These are phyloP conservation scores for Seriola dumerili DNA, from an alignment of 2,113 vertebrate species.

Conservation along the genomic window DNA sequence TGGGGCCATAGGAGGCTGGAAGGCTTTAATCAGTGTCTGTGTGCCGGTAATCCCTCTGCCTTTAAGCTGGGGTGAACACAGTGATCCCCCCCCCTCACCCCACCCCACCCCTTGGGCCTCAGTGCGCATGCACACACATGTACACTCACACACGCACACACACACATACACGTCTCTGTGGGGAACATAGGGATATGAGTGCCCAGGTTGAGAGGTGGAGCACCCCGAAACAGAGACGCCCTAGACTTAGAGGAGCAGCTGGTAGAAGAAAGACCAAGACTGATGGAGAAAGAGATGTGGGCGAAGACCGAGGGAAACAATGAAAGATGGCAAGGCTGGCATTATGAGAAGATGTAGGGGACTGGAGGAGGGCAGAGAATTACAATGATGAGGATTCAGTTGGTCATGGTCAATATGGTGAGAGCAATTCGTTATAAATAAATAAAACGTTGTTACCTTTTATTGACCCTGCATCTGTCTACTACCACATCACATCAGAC, in stretches of 20 bases:
- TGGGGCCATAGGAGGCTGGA: conserved; percentile 86
- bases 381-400: conserved; percentile 3
- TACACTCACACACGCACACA: conserved; percentile 26
- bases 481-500: not conserved
- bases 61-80: conserved; percentile 82
- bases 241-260: conserved; percentile 71
- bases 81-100: conserved; percentile 68
- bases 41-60: conserved; percentile 83
- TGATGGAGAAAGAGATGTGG: conserved; percentile 44
- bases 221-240: conserved; percentile 67
- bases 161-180: conserved; percentile 24
- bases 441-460: conserved; percentile 5
- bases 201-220: conserved; percentile 75
- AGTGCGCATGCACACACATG: conserved; percentile 47
- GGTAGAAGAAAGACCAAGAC: conserved; percentile 67
- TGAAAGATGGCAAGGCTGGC: conserved; percentile 42
- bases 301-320: conserved; percentile 39
- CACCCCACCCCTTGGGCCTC: conserved; percentile 57
- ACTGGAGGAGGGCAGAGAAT: not conserved
- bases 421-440: conserved; percentile 1
- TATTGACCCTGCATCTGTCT: not conserved
- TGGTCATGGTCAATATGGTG: conserved; percentile 28
- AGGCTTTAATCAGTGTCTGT: conserved; percentile 88
- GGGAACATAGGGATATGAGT: conserved; percentile 51
- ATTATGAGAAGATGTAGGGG: conserved; percentile 2